A percentile compares a stretch with the other conserved stretches of the same genome.
Conservation (phyloP, 2,113 vertebrate species). For the Rattus rattus region DNA sequence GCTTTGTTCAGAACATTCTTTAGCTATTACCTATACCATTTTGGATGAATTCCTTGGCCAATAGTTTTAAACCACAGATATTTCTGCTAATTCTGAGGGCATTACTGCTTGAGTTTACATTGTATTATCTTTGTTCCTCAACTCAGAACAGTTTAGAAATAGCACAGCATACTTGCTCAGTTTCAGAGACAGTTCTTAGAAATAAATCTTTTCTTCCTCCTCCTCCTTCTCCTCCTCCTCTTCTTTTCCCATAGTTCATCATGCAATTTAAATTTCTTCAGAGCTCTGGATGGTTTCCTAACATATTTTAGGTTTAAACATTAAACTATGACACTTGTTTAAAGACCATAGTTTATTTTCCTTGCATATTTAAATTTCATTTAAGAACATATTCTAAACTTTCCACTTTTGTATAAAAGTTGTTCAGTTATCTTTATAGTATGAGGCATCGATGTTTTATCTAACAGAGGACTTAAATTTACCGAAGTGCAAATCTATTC, state of each 20-base stretch:
- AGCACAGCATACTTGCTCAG: background rate
- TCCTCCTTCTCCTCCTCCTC: too few relatives aligned
- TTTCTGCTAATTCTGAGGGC: conserved; percentile 64
- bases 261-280: background rate
- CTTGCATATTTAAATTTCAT: background rate
- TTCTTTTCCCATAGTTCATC: background rate
- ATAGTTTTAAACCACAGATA: conserved; percentile 55
- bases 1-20: conserved; percentile 61
- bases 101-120: conserved; percentile 61
- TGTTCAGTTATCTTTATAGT: background rate
- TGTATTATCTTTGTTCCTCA: conserved; percentile 52
- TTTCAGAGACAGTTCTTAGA: background rate
- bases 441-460: background rate
- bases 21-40: conserved; percentile 57
- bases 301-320: background rate
- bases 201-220: background rate
- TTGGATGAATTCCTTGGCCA: conserved; percentile 63
- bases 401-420: background rate
- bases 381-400: background rate
- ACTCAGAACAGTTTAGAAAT: background rate
- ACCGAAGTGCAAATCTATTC: background rate
- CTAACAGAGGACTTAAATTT: background rate
- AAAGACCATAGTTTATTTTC: background rate
- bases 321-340: background rate
- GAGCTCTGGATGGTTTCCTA: background rate